A percentile compares a stretch with the other conserved stretches of the same genome.
Conservation (phyloP, 2,888 invertebrate genomes). For the Liopterus haemorrhoidalis region DNA sequence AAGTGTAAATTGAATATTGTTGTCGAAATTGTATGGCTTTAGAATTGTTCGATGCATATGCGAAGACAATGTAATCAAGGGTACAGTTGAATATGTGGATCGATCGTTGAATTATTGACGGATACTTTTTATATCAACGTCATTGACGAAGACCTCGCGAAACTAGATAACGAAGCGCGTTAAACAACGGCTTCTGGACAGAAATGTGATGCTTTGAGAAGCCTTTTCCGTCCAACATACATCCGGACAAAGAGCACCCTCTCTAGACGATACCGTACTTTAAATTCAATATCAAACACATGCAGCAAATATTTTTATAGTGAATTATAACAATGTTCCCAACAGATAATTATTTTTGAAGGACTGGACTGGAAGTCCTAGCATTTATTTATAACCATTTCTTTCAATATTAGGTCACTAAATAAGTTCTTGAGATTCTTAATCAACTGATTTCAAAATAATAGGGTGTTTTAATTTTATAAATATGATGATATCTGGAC, state of each 20-base stretch:
- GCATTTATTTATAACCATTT: constrained; percentile 1
- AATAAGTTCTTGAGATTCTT: neutral
- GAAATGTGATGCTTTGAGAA: constrained; percentile 37
- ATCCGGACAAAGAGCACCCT: constrained; percentile 12
- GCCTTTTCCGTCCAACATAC: too few species aligned
- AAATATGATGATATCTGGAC: neutral
- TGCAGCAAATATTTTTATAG: too few species aligned
- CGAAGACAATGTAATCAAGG: too few species aligned
- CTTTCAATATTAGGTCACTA: neutral
- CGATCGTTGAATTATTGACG: constrained; percentile 15
- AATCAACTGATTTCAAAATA: neutral
- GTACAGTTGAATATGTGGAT: too few species aligned
- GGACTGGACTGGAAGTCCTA: too few species aligned
- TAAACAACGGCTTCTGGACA: constrained; percentile 38
- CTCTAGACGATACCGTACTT: constrained; percentile 11
- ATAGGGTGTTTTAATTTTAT: neutral
- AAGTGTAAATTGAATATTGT: too few species aligned
- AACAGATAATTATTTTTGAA: too few species aligned
- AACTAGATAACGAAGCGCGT: constrained; percentile 36
- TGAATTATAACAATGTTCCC: too few species aligned
- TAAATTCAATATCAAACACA: neutral
- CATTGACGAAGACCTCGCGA: constrained; percentile 30
- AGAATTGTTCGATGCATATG: too few species aligned
- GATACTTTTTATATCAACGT: constrained; percentile 7
- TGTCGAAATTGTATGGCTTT: too few species aligned